Conservation (phyloP, 2,888 invertebrate genomes). For the Caenorhabditis doughertyi region DNA sequence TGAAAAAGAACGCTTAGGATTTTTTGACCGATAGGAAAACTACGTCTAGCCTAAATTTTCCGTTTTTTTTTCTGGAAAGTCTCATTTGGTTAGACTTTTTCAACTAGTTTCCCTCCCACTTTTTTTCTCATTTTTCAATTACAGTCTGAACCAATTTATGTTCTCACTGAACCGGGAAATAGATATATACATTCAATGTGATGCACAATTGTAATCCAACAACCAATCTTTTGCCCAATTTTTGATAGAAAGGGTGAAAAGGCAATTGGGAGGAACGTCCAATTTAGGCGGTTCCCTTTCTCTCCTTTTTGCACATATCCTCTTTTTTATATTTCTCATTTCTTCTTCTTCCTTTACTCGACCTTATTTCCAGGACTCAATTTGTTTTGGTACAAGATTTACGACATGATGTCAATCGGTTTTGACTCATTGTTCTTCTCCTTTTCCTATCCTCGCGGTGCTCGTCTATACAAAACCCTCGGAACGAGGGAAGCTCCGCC, state of each 20-base stretch:
- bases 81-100: background rate
- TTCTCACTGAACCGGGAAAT: conserved; percentile 27
- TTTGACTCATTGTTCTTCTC: conserved; percentile 38
- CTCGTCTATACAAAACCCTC: conserved; percentile 13
- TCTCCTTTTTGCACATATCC: too few relatives aligned
- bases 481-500: conserved; percentile 11
- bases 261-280: background rate
- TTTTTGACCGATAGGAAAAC: too few relatives aligned
- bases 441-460: conserved; percentile 12
- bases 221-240: background rate
- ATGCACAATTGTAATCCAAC: conserved; percentile 5
- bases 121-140: background rate
- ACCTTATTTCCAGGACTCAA: conserved; percentile 37
- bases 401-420: conserved; percentile 59
- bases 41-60: too few relatives aligned
- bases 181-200: background rate
- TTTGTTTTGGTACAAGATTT: conserved; percentile 48
- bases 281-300: background rate
- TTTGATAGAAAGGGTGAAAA: background rate
- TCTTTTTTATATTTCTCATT: background rate
- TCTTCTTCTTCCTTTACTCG: background rate
- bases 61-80: too few relatives aligned
- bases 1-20: too few relatives aligned
- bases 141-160: conserved; percentile 27
- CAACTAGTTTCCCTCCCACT: too few relatives aligned